Conservation (phyloP, 1,140 invertebrate genomes). For the Pachyrhynchus sulphureomaculatus region DNA sequence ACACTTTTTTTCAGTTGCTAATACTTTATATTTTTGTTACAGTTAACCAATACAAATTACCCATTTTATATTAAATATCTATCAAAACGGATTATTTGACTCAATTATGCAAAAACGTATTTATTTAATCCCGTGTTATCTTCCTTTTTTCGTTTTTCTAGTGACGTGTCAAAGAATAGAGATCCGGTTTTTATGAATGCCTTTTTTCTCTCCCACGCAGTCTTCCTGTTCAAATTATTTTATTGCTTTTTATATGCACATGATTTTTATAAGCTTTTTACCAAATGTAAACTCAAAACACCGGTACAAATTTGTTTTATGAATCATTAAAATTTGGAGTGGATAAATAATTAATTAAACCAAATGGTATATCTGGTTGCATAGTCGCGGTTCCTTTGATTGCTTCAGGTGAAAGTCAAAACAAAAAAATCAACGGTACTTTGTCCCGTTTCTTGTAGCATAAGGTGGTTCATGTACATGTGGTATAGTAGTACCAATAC, state of each 20-base stretch:
- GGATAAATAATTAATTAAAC: too few relatives aligned
- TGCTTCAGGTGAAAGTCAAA: constrained; percentile 21
- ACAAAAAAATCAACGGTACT: constrained; percentile 26
- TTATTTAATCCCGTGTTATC: neutral
- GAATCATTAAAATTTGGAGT: too few relatives aligned
- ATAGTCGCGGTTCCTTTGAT: constrained; percentile 3
- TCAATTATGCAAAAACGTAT: neutral
- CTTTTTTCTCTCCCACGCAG: neutral
- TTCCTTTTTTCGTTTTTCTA: neutral
- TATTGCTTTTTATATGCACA: neutral
- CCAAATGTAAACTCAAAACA: too few relatives aligned
- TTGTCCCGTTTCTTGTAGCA: constrained; percentile 14
- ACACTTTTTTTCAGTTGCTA: too few relatives aligned
- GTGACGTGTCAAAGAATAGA: neutral
- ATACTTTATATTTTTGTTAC: too few relatives aligned
- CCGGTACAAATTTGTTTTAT: too few relatives aligned
- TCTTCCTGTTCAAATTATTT: neutral
- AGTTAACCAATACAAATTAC: too few relatives aligned
- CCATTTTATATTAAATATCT: too few relatives aligned
- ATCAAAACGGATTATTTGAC: too few relatives aligned
- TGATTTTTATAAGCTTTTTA: too few relatives aligned
- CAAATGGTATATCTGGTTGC: constrained; percentile 16
- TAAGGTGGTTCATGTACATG: too few relatives aligned
- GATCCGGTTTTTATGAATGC: neutral
- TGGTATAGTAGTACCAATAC: constrained; percentile 2